Percentiles rank a stretch among this genome's conserved stretches.
These are phyloP conservation scores for Oscheius sp. DNA, from an alignment of 2,888 invertebrate species.

Conservation along the genomic window DNA sequence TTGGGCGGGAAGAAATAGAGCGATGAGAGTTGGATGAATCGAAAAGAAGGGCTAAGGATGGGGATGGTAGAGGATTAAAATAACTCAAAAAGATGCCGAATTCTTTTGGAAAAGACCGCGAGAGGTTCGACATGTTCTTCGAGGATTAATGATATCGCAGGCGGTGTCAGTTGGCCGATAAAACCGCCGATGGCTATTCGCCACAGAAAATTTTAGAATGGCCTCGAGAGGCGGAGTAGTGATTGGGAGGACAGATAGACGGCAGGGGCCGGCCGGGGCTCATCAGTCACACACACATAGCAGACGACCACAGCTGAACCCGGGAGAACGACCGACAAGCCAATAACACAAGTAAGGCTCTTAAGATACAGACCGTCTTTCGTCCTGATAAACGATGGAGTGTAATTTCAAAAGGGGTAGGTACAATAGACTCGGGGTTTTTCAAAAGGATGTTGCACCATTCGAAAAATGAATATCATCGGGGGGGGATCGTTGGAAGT, in stretches of 20 bases:
- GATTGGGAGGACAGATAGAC: slow-evolving; percentile 28
- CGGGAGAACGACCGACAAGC: too few species aligned
- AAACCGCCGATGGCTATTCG: slow-evolving; percentile 8
- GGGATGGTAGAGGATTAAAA: too few species aligned
- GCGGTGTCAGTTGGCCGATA: slow-evolving; percentile 15
- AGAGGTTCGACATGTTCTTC: slow-evolving; percentile 15
- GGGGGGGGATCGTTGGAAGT: too few species aligned
- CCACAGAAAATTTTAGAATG: neutral
- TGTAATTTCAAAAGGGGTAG: too few species aligned
- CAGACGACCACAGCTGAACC: neutral
- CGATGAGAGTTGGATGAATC: neutral
- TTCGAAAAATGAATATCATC: too few species aligned
- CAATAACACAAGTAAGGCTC: too few species aligned
- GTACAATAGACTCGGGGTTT: too few species aligned
- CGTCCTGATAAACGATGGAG: too few species aligned
- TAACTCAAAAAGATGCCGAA: neutral
- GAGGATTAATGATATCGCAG: slow-evolving; percentile 14
- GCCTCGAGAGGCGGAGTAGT: slow-evolving; percentile 13
- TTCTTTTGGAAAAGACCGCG: neutral
- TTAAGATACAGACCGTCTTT: too few species aligned
- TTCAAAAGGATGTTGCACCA: too few species aligned
- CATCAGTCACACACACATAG: slow-evolving; percentile 2
- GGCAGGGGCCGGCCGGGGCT: slow-evolving; percentile 15
- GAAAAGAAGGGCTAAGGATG: neutral
- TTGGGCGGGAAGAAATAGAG: neutral